phyloP scores from a whole-genome alignment of 2,113 vertebrate genomes.

The Ariopsis seemanni region DNA sequence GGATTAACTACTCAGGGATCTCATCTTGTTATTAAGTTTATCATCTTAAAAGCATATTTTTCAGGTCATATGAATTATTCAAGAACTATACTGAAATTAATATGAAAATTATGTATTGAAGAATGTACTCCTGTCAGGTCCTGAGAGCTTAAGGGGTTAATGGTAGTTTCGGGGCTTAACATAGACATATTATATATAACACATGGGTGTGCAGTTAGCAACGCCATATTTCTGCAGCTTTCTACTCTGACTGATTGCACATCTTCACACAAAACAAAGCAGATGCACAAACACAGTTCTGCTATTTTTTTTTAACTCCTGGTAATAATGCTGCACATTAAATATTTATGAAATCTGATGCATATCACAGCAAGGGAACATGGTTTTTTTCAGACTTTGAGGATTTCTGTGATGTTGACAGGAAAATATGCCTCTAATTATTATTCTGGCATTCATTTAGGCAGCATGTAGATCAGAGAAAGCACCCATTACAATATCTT shows the following conservation, averaged over 20 bases:
- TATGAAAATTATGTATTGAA: not conserved
- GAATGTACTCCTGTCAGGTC: not conserved
- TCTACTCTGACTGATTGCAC: conserved; percentile 23
- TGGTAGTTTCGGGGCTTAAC: not conserved
- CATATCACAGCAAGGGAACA: conserved; percentile 10
- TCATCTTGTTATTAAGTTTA: not conserved
- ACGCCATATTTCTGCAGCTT: not conserved
- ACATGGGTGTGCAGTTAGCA: not conserved
- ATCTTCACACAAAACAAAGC: not conserved
- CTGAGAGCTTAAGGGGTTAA: not conserved
- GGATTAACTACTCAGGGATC: not conserved
- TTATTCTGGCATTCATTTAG: conserved; percentile 16
- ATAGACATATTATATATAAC: not conserved
- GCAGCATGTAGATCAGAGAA: conserved; percentile 24
- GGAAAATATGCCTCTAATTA: conserved; percentile 33
- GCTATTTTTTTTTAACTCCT: conserved; percentile 37
- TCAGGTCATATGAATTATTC: not conserved
- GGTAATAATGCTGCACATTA: conserved; percentile 48
- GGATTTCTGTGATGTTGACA: conserved; percentile 30
- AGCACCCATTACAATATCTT: conserved; percentile 28
- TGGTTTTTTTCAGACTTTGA: conserved; percentile 24
- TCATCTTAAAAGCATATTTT: not conserved
- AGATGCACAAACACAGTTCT: not conserved
- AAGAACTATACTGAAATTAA: not conserved
- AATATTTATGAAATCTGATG: conserved; percentile 36